A percentile compares a stretch with the other conserved stretches of the same genome.
phyloP scores from a whole-genome alignment of 2,797 vertebrate genomes.

The Parauchenoglanis punctatus region DNA sequence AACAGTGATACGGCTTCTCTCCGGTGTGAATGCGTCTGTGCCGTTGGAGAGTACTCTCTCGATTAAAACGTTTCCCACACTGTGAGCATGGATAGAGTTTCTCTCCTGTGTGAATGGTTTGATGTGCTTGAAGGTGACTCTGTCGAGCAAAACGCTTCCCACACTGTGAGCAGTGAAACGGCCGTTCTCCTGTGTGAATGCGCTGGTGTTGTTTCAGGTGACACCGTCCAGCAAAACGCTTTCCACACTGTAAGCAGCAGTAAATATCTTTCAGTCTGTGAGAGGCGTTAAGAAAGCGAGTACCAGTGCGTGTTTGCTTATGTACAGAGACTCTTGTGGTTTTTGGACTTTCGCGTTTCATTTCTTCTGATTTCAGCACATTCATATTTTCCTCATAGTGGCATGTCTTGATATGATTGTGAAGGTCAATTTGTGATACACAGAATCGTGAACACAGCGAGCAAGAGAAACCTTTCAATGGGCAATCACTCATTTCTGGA shows the following conservation, averaged over 20 bases:
- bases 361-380: neutral
- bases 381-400: neutral
- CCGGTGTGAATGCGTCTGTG: conserved; percentile 3
- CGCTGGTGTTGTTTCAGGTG: conserved; percentile 12
- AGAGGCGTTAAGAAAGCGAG: neutral
- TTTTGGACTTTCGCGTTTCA: neutral
- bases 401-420: neutral
- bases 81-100: neutral
- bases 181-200: neutral
- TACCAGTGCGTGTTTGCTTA: neutral
- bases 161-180: neutral
- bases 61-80: neutral
- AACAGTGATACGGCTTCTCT: neutral
- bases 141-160: conserved; percentile 12
- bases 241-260: conserved; percentile 6
- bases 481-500: neutral
- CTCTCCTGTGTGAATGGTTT: conserved; percentile 8
- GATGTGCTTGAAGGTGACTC: conserved; percentile 13
- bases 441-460: neutral
- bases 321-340: too few species aligned
- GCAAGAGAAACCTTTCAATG: neutral
- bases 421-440: neutral
- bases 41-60: neutral
- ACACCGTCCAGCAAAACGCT: neutral
- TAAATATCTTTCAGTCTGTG: neutral